Percentiles rank a stretch among this genome's conserved stretches.
Conservation (phyloP, 2,797 vertebrate genomes). For the Crax fasciolata region DNA sequence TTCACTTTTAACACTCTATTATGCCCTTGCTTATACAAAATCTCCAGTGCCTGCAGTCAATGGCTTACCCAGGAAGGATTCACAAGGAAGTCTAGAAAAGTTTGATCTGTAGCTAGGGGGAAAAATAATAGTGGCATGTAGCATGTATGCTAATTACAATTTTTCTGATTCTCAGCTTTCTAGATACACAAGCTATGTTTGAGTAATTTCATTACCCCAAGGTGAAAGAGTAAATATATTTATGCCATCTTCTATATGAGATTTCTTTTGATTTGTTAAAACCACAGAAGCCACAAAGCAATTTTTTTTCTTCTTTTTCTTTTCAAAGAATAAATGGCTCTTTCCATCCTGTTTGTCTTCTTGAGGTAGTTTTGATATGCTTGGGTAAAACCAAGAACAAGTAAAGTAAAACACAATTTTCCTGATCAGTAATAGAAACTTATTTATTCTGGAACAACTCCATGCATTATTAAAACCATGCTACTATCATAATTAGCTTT, state of each 20-base stretch:
- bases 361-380: neutral
- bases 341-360: conserved; percentile 9
- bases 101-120: neutral
- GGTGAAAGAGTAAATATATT: conserved; percentile 10
- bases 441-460: conserved; percentile 38
- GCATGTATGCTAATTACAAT: neutral
- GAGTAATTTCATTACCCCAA: neutral
- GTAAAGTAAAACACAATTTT: conserved; percentile 8
- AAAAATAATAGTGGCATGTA: neutral
- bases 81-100: neutral
- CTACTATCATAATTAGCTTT: neutral
- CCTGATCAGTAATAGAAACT: neutral
- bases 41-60: neutral
- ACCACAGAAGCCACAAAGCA: conserved; percentile 17
- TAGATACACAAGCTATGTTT: neutral
- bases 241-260: neutral
- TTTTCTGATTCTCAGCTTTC: neutral
- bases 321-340: neutral
- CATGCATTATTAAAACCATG: conserved; percentile 53
- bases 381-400: conserved; percentile 12
- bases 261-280: conserved; percentile 20
- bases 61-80: neutral
- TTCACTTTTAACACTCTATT: neutral
- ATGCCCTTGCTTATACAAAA: neutral
- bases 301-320: conserved; percentile 24